Percentiles rank a stretch among this genome's conserved stretches.
phyloP scores from a whole-genome alignment of 2,797 vertebrate genomes.

The Amphiprion clarkii region DNA sequence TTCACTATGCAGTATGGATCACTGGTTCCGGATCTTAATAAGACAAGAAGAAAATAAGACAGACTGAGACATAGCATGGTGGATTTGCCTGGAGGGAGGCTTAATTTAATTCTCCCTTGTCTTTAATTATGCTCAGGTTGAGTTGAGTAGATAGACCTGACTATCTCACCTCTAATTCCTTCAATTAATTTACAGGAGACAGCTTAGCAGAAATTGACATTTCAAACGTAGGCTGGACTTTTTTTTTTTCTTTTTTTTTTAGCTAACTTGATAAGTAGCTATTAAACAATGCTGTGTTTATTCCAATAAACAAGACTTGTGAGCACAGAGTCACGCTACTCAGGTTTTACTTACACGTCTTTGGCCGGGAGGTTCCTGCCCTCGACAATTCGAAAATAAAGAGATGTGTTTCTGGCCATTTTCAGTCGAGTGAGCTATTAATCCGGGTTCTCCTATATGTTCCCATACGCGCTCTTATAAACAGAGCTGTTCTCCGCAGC shows the following conservation, averaged over 20 bases:
- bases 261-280: neutral
- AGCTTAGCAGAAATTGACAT: neutral
- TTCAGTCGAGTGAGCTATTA: slow-evolving; percentile 46
- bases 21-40: slow-evolving; percentile 90
- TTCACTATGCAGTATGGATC: slow-evolving; percentile 95
- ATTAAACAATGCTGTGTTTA: neutral
- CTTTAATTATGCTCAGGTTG: neutral
- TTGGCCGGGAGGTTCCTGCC: slow-evolving; percentile 92
- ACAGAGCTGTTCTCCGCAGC: slow-evolving; percentile 63
- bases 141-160: neutral
- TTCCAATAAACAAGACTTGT: neutral
- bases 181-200: neutral
- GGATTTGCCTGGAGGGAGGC: neutral
- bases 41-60: slow-evolving; percentile 17
- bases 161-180: neutral
- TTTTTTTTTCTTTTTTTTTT: neutral
- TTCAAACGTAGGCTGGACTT: slow-evolving; percentile 9
- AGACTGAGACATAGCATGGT: slow-evolving; percentile 9
- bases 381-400: slow-evolving; percentile 93
- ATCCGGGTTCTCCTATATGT: slow-evolving; percentile 62
- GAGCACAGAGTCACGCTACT: slow-evolving; percentile 37
- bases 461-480: slow-evolving; percentile 66
- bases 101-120: neutral
- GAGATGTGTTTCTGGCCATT: slow-evolving; percentile 92
- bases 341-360: slow-evolving; percentile 90